Conservation (phyloP, 2,888 invertebrate genomes). For the Drosophila nigritarsus region DNA sequence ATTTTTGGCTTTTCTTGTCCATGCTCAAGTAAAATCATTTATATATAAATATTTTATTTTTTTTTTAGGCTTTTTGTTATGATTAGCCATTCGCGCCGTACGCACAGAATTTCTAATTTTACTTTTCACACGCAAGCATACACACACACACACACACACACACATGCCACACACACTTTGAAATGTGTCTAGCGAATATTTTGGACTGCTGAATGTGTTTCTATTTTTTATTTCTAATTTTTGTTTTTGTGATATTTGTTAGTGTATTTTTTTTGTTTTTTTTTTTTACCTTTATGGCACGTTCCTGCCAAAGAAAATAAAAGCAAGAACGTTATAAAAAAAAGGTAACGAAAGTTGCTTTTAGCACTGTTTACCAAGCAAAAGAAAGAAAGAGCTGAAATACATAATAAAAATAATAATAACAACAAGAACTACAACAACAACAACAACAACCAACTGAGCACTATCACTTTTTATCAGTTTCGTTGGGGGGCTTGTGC, state of each 20-base stretch:
- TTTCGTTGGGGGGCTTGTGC: slow-evolving; percentile 16
- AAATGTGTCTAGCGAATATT: slow-evolving; percentile 44
- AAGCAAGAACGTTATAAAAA: slow-evolving; percentile 40
- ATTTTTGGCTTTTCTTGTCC: slow-evolving; percentile 50
- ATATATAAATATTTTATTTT: slow-evolving; percentile 19
- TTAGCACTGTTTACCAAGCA: slow-evolving; percentile 37
- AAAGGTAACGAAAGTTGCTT: slow-evolving; percentile 59
- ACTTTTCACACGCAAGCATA: slow-evolving; percentile 70
- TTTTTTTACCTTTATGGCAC: slow-evolving; percentile 45
- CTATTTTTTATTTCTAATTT: slow-evolving; percentile 62
- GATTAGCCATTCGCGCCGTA: slow-evolving; percentile 76
- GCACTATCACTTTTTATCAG: slow-evolving; percentile 69
- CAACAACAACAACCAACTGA: slow-evolving; percentile 5
- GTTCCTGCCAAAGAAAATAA: slow-evolving; percentile 58
- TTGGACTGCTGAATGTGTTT: slow-evolving; percentile 48
- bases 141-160: slow-evolving; percentile 23
- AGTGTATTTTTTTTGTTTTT: slow-evolving; percentile 16
- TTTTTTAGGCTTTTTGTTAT: slow-evolving; percentile 69
- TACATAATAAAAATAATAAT: slow-evolving; percentile 40
- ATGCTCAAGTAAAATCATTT: slow-evolving; percentile 27
- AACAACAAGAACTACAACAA: slow-evolving; percentile 4
- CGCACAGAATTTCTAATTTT: slow-evolving; percentile 80
- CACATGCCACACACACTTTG: slow-evolving; percentile 21
- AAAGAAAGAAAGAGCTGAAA: slow-evolving; percentile 40
- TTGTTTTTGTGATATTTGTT: slow-evolving; percentile 46